Percentiles rank a stretch among this genome's conserved stretches.
Conservation (phyloP, 2,113 vertebrate species). For the Peromyscus leucopus region DNA sequence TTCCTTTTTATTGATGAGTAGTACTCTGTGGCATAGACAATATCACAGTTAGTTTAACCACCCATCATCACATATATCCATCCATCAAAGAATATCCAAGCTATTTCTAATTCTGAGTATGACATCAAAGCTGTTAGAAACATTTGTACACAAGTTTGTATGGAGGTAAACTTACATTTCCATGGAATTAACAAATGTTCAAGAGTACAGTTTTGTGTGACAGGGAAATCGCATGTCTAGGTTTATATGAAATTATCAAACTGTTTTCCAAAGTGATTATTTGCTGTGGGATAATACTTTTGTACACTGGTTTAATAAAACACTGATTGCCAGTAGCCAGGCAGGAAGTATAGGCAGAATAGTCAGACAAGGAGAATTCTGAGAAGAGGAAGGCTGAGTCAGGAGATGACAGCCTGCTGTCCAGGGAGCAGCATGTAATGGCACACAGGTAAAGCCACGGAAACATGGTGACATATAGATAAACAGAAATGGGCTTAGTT, state of each 20-base stretch:
- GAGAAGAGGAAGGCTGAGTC: too few species aligned
- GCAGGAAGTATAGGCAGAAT: too few species aligned
- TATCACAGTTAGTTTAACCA: neutral
- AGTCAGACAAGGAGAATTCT: too few species aligned
- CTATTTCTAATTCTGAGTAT: neutral
- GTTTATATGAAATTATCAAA: neutral
- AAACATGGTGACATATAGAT: too few species aligned
- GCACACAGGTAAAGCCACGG: too few species aligned
- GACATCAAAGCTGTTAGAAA: neutral
- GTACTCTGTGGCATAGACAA: neutral
- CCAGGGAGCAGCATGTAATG: too few species aligned
- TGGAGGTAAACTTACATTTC: neutral
- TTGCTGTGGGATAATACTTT: too few species aligned
- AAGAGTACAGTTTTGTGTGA: neutral
- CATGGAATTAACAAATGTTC: neutral
- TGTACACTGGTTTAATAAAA: too few species aligned
- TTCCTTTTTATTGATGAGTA: neutral
- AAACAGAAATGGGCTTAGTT: too few species aligned
- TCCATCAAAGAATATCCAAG: neutral
- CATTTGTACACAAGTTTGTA: neutral
- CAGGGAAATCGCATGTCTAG: neutral
- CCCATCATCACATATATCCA: neutral
- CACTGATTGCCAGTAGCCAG: too few species aligned
- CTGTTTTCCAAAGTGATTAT: neutral
- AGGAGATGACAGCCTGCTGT: too few species aligned